A percentile compares a stretch with the other conserved stretches of the same genome.
Evolutionary conservation across 2,888 invertebrate genomes (phyloP).

Genomic region (Onthophagus sagittarius): DNA sequence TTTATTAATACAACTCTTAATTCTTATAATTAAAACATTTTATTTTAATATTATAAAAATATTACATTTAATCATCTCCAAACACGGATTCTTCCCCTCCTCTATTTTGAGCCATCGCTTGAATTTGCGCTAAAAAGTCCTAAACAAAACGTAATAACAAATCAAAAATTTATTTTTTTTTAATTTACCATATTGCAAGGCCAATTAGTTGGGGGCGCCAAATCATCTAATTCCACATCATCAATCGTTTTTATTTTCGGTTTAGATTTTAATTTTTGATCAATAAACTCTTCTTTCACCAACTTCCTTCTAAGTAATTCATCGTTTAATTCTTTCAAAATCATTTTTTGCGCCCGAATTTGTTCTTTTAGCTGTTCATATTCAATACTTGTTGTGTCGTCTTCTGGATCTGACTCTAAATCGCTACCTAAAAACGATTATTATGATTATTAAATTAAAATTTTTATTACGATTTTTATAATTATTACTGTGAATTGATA

Average conservation of each 20-base stretch:
- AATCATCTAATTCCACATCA: neutral
- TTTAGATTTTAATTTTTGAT: neutral
- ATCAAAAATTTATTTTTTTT: neutral
- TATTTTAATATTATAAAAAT: no score
- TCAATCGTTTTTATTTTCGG: neutral
- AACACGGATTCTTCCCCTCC: conserved; percentile 15
- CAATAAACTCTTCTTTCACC: conserved; percentile 15
- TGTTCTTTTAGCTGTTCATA: conserved; percentile 15
- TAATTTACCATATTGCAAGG: neutral
- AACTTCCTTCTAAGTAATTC: conserved; percentile 19
- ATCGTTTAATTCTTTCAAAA: conserved; percentile 20
- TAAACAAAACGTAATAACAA: neutral
- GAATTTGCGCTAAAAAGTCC: conserved; percentile 20
- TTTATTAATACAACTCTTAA: no score
- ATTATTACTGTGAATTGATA: conserved; percentile 21
- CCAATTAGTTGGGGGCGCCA: no score
- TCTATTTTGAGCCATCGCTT: conserved; percentile 8
- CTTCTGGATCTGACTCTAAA: neutral
- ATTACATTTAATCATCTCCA: conserved; percentile 6
- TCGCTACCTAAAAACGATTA: conserved; percentile 10
- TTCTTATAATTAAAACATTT: no score
- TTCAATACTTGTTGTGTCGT: conserved; percentile 6
- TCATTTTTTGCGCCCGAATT: conserved; percentile 16
- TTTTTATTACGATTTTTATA: neutral
- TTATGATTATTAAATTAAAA: neutral